Evolutionary conservation across 2,888 invertebrate species (phyloP).

Genomic region (Philhelius pedissequus): DNA sequence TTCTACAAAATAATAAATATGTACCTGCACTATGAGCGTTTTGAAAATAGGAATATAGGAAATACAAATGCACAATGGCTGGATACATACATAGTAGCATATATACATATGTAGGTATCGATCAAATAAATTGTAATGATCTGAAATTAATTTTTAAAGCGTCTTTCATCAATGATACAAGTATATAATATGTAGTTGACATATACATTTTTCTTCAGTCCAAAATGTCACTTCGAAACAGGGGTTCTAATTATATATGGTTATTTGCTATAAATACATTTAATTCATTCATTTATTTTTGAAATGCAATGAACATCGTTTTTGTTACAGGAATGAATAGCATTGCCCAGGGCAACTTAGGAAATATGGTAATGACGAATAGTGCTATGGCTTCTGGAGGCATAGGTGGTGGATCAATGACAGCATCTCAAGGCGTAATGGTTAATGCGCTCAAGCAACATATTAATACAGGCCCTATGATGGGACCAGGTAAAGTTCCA

Average conservation of each 20-base stretch:
- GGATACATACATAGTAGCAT: no score
- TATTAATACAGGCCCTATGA: constrained; percentile 80
- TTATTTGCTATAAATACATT: background rate
- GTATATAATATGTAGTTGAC: no score
- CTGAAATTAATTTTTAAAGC: no score
- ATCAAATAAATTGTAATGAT: no score
- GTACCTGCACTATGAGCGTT: no score
- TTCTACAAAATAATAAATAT: no score
- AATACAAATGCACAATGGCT: no score
- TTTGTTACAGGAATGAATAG: constrained; percentile 83
- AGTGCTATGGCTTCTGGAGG: constrained; percentile 84
- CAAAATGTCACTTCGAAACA: no score
- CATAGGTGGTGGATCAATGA: constrained; percentile 70
- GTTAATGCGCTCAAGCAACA: constrained; percentile 89
- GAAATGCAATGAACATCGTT: background rate
- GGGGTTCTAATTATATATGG: background rate
- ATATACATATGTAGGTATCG: no score
- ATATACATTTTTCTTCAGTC: no score
- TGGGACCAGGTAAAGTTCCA: constrained; percentile 71
- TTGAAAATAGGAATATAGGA: no score
- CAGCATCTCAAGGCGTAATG: constrained; percentile 85
- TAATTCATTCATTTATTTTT: background rate
- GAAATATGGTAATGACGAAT: constrained; percentile 90
- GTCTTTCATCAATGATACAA: no score
- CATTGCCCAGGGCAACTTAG: constrained; percentile 80